phyloP scores from a whole-genome alignment of 2,113 vertebrate species.

The Pseudorhombus dupliciocellatus region DNA sequence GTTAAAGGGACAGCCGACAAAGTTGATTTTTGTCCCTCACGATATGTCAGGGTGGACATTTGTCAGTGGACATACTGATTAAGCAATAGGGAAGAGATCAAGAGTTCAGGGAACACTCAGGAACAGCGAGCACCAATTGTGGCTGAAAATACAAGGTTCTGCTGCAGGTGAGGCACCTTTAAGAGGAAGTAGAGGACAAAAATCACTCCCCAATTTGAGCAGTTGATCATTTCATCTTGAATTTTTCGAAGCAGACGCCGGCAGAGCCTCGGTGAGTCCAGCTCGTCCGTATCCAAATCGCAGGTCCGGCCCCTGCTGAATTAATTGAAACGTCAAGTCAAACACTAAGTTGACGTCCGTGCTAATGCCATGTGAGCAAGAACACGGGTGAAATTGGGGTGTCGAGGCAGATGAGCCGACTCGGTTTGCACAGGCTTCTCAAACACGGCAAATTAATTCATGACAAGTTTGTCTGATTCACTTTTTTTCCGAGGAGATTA shows the following conservation, averaged over 20 bases:
- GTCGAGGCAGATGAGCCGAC: slow-evolving; percentile 3
- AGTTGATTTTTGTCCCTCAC: slow-evolving; percentile 70
- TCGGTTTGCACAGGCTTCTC: not conserved
- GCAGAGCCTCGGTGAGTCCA: slow-evolving; percentile 2
- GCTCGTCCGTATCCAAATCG: not conserved
- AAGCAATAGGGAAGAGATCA: slow-evolving; percentile 73
- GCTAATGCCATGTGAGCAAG: slow-evolving; percentile 19
- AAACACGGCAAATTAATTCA: not conserved
- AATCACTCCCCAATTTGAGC: not conserved
- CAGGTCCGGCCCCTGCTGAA: slow-evolving; percentile 15
- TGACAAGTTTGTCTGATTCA: slow-evolving; percentile 15
- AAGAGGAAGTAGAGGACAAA: not conserved
- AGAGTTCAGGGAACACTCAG: slow-evolving; percentile 51
- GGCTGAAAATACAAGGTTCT: slow-evolving; percentile 16
- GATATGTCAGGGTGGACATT: slow-evolving; percentile 68
- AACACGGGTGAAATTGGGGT: slow-evolving; percentile 22
- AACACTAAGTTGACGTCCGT: slow-evolving; percentile 24
- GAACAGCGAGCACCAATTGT: slow-evolving; percentile 37
- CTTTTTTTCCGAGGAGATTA: slow-evolving; percentile 9
- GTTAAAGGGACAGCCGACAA: slow-evolving; percentile 68
- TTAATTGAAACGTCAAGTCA: slow-evolving; percentile 42
- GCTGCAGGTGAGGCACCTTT: not conserved
- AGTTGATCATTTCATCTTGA: not conserved
- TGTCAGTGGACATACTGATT: slow-evolving; percentile 74
- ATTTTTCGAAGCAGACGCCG: not conserved